Base-by-base conservation (phyloP, 2,113 vertebrate genomes). In the Sorex araneus region DNA sequence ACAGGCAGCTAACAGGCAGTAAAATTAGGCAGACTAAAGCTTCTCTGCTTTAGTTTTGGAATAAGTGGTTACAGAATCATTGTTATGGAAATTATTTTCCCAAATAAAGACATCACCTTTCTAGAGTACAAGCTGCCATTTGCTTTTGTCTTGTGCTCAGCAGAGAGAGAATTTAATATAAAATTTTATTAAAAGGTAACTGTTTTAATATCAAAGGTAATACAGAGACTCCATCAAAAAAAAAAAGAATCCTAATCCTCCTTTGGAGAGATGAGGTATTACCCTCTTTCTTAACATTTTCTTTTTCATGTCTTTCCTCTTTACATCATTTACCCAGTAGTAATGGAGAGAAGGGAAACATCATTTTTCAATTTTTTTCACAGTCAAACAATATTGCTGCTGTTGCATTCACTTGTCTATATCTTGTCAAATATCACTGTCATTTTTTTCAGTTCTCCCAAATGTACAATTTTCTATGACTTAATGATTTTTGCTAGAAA, bases 171-270 rank as follows among this genome's bases (percentile, higher is more conserved):
- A 90, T 83, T 88, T 88, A 91, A 92, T 92, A 92, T 79, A 87
- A 88, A 74, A 47, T 71, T 87, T 88, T 93, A 88, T 87, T 91
- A 93, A 87, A 94, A 94, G 71, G n/a, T 36, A 73, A 88, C 45
- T 84, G 7, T 73, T 87, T 91, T 94, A 76, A 93, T 94, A 76
- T 83, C 66, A 92, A 79, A 92, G 60, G 50, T 28, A 90, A 85
- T 82, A 77, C 34, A 90, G 21, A 66, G 6, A 67, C 8, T 77
- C 92, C 19, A 34, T 30, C 81, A 79, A 86, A 79, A 50, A 21
- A 57, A 21, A 4, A 32, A 91, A 77, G 27, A 57, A 34, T 66
- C 69, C 50, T 54, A 83, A 81, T 34, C 19, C 15, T 94, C n/a
- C 71, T 71, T 54, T 77, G 47, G 12, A 30, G 28, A 40, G 4